Percentiles rank a stretch among this genome's conserved stretches.
These are phyloP conservation scores for Hippocampus kuda DNA, from an alignment of 2,797 vertebrate species.

Conservation along the genomic window DNA sequence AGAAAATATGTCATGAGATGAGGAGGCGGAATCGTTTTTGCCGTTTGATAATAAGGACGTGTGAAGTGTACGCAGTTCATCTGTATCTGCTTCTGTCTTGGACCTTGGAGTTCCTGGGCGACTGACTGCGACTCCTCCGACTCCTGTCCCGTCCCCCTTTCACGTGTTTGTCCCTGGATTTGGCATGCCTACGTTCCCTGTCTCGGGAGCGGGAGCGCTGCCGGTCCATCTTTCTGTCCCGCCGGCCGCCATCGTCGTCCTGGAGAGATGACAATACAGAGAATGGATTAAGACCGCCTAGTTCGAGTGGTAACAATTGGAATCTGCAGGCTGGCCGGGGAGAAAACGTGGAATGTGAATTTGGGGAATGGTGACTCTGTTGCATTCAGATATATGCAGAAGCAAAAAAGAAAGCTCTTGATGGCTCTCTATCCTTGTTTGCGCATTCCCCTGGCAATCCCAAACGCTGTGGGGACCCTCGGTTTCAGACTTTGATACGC, in stretches of 20 bases:
- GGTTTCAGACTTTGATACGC: too few relatives aligned
- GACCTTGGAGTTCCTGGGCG: constrained; percentile 78
- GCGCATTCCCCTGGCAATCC: too few relatives aligned
- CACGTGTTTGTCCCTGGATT: constrained; percentile 57
- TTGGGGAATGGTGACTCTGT: too few relatives aligned
- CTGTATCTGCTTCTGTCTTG: constrained; percentile 66
- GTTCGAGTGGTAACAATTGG: too few relatives aligned
- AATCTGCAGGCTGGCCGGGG: background rate
- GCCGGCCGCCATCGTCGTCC: constrained; percentile 65
- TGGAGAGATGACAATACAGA: constrained; percentile 23
- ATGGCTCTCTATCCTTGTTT: too few relatives aligned
- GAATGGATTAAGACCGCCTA: background rate
- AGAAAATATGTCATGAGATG: background rate
- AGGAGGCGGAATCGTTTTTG: background rate
- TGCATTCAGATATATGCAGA: background rate
- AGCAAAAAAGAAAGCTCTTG: background rate
- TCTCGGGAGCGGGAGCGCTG: constrained; percentile 58
- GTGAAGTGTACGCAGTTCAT: constrained; percentile 18
- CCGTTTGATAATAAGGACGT: background rate
- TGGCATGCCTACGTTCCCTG: constrained; percentile 50
- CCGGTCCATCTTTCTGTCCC: constrained; percentile 62
- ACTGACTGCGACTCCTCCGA: constrained; percentile 70
- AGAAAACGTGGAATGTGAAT: background rate
- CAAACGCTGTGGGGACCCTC: too few relatives aligned
- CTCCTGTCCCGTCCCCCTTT: constrained; percentile 56